Conservation (phyloP, 2,797 vertebrate species). For the Eidolon dupreanum region DNA sequence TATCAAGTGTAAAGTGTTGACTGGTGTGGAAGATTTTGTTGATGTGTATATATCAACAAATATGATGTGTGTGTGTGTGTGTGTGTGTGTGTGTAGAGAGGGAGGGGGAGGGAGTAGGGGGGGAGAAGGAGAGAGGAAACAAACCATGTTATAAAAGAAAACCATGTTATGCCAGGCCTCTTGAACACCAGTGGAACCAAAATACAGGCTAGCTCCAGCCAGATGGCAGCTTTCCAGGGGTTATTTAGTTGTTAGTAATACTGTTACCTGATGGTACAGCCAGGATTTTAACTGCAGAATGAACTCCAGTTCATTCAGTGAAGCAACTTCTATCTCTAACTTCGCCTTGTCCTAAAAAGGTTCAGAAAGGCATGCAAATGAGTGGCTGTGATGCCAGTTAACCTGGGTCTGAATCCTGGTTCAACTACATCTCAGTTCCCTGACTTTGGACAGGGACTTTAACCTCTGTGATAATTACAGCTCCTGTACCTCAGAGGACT, state of each 20-base stretch:
- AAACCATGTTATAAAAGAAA: no score
- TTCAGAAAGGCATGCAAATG: not conserved
- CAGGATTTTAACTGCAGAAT: not conserved
- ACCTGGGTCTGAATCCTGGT: not conserved
- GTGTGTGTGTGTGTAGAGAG: no score
- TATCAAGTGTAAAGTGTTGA: not conserved
- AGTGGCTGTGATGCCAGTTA: not conserved
- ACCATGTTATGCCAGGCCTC: not conserved
- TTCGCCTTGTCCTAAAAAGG: not conserved
- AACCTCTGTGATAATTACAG: not conserved
- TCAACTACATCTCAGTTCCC: not conserved
- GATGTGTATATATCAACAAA: no score
- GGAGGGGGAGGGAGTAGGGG: no score
- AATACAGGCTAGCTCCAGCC: not conserved
- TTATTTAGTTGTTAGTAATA: not conserved
- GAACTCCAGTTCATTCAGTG: not conserved
- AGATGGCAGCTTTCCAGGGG: not conserved
- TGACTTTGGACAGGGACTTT: not conserved
- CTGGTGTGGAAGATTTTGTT: not conserved
- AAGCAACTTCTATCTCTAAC: not conserved
- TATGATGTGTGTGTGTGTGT: no score
- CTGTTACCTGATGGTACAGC: not conserved
- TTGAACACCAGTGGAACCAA: not conserved
- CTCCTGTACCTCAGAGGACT: not conserved
- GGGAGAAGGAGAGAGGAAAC: no score